A percentile compares a stretch with the other conserved stretches of the same genome.
These are phyloP conservation scores for Oikopleura vanhoeffeni DNA, from an alignment of 23 tunicate species.

Conservation along the genomic window DNA sequence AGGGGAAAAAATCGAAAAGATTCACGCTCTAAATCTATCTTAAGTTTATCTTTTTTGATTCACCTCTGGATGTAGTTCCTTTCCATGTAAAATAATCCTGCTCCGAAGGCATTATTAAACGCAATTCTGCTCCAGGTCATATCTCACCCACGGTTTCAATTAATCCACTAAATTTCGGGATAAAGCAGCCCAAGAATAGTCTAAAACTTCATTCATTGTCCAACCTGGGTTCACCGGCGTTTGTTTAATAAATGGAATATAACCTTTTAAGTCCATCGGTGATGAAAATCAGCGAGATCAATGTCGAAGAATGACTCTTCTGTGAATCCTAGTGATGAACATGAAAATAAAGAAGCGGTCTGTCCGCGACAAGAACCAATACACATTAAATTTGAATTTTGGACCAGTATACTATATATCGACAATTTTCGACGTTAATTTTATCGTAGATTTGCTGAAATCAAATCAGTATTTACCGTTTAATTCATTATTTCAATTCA, in stretches of 20 bases:
- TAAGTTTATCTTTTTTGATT: too few species aligned
- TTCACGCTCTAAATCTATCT: too few species aligned
- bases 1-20: too few species aligned
- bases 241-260: not conserved
- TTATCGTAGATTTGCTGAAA: too few species aligned
- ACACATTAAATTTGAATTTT: too few species aligned
- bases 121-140: not conserved
- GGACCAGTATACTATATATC: too few species aligned
- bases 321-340: conserved; percentile 77
- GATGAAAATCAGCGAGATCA: conserved; percentile 77
- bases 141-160: not conserved
- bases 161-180: not conserved
- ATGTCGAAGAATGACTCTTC: conserved; percentile 90
- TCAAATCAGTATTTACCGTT: too few species aligned
- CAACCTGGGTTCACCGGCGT: not conserved
- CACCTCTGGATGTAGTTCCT: not conserved
- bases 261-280: conserved; percentile 62
- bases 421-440: too few species aligned
- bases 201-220: not conserved
- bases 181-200: not conserved
- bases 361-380: conserved; percentile 37
- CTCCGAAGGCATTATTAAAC: not conserved
- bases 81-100: not conserved
- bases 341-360: conserved; percentile 57
- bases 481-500: too few species aligned